Evolutionary conservation across 1,140 invertebrate genomes (phyloP).

Genomic region (Bombyx mandarina): DNA sequence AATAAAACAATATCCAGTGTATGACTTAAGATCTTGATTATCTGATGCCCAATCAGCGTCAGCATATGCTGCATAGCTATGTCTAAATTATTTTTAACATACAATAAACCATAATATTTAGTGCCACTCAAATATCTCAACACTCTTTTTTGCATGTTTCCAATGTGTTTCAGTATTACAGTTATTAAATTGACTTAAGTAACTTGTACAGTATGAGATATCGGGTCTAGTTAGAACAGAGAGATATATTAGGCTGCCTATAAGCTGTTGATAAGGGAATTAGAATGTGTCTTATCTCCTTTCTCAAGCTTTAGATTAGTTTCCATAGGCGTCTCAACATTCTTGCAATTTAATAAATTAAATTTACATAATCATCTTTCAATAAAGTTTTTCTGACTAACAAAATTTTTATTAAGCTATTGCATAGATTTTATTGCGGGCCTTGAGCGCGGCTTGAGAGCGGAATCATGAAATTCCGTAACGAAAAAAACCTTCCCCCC

Average conservation of each 20-base stretch:
- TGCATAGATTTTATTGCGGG: no score
- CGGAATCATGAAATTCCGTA: no score
- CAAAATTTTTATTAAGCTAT: no score
- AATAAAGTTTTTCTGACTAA: conserved; percentile 9
- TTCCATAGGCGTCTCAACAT: conserved; percentile 9
- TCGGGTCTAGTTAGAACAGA: conserved; percentile 10
- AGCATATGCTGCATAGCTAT: conserved; percentile 8
- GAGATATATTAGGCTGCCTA: conserved; percentile 8
- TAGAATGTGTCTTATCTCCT: conserved; percentile 1
- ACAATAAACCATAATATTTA: conserved; percentile 13
- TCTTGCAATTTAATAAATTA: conserved; percentile 10
- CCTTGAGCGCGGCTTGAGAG: no score
- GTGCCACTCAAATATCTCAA: conserved; percentile 15
- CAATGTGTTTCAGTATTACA: conserved; percentile 8
- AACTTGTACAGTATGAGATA: conserved; percentile 9
- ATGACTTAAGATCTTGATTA: conserved; percentile 13
- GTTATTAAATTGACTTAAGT: conserved; percentile 14
- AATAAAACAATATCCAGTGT: conserved; percentile 19
- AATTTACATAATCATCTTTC: conserved; percentile 8
- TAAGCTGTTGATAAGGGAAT: conserved; percentile 10
- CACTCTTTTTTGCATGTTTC: conserved; percentile 12
- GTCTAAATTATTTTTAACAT: conserved; percentile 15
- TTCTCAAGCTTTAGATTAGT: conserved; percentile 7
- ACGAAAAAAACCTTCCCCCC: no score
- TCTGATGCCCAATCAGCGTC: conserved; percentile 17